Conservation (phyloP, 2,113 vertebrate genomes). For the Odontophorus gujanensis region DNA sequence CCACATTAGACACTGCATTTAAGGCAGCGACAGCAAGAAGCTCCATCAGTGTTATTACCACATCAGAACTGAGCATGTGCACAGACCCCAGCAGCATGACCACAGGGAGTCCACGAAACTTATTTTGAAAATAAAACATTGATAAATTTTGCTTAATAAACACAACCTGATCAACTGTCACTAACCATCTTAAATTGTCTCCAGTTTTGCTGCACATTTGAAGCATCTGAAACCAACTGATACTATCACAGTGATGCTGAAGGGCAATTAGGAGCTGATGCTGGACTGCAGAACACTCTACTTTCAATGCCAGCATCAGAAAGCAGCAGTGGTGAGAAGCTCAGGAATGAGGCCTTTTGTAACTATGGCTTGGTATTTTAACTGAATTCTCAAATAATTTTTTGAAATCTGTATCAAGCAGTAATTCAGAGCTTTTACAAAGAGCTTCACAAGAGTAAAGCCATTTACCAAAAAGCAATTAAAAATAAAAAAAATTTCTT, state of each 20-base stretch:
- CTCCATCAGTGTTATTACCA: accelerated
- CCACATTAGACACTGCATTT: not conserved
- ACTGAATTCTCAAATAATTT: no score
- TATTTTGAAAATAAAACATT: not conserved
- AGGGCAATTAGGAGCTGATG: accelerated
- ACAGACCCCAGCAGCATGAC: not conserved
- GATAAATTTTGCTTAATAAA: not conserved
- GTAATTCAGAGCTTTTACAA: not conserved
- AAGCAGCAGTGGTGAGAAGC: not conserved
- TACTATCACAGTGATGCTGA: accelerated
- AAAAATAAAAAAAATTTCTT: no score
- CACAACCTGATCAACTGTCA: not conserved
- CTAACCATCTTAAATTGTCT: not conserved
- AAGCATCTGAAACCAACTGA: not conserved
- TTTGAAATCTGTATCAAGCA: not conserved
- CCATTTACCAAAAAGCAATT: not conserved
- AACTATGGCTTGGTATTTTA: not conserved
- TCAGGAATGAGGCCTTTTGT: not conserved
- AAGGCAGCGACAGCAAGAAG: not conserved
- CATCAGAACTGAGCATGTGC: not conserved
- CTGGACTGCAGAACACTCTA: accelerated
- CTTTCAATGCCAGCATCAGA: not conserved
- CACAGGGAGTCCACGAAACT: not conserved
- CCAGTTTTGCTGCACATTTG: not conserved
- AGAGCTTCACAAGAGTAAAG: not conserved